These are phyloP conservation scores for Glossophaga mutica DNA, from an alignment of 2,797 vertebrate genomes.

Conservation along the genomic window DNA sequence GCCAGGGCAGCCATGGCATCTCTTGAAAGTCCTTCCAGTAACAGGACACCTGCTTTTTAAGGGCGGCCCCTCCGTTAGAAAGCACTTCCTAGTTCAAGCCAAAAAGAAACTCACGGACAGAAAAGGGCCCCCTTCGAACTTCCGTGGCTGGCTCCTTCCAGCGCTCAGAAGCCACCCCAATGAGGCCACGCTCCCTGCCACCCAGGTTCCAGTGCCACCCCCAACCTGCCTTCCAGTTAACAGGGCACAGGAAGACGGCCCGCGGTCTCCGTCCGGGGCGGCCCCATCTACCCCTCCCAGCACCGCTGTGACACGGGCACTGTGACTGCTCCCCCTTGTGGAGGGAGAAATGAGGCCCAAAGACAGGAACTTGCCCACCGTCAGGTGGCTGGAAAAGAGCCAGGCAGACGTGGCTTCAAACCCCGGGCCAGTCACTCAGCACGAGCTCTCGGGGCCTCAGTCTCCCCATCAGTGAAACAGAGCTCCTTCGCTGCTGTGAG, in stretches of 20 bases:
- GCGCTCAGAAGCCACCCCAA: accelerated
- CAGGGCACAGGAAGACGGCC: accelerated
- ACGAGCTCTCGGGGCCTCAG: neutral
- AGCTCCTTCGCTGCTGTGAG: accelerated
- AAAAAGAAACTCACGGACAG: neutral
- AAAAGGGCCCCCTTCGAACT: neutral
- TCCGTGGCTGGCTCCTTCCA: neutral
- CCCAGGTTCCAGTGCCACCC: neutral
- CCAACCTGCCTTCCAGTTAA: accelerated
- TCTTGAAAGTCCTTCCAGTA: neutral
- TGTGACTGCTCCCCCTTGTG: accelerated
- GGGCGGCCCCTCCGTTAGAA: neutral
- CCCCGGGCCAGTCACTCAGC: neutral
- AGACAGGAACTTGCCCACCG: neutral
- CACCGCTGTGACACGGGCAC: accelerated
- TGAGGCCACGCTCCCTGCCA: accelerated
- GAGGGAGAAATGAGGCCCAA: neutral
- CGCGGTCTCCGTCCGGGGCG: neutral
- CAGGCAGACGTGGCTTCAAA: neutral
- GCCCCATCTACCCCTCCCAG: neutral
- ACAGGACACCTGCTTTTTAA: neutral
- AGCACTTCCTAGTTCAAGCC: neutral
- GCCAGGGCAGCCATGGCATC: neutral
- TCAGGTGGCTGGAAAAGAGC: neutral
- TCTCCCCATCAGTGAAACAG: neutral